A percentile compares a stretch with the other conserved stretches of the same genome.
Evolutionary conservation across 2,113 vertebrate genomes (phyloP).

Genomic region (Rousettus leschenaultii): DNA sequence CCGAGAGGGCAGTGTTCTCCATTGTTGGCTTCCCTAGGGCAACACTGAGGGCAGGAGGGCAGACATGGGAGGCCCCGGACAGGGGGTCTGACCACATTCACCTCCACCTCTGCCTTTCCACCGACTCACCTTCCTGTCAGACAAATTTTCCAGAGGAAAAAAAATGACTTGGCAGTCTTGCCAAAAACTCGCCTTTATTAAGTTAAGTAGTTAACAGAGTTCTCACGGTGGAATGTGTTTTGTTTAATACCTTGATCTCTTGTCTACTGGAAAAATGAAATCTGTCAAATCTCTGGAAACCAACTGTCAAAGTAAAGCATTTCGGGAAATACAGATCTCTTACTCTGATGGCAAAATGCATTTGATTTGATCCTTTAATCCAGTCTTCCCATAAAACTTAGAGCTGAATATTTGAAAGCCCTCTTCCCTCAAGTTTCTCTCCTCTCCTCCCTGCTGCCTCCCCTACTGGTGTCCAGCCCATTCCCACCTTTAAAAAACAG

Average conservation of each 20-base stretch:
- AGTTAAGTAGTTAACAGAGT: conserved; percentile 48
- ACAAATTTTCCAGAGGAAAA: neutral
- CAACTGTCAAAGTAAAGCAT: conserved; percentile 73
- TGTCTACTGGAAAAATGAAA: conserved; percentile 70
- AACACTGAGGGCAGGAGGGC: neutral
- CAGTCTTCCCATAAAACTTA: conserved; percentile 54
- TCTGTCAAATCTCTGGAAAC: conserved; percentile 74
- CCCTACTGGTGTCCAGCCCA: neutral
- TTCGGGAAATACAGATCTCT: conserved; percentile 66
- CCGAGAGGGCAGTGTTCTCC: neutral
- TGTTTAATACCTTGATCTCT: conserved; percentile 65
- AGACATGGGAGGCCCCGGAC: fast-evolving
- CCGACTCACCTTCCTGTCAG: neutral
- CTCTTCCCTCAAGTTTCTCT: neutral
- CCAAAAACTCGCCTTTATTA: neutral
- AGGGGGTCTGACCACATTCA: fast-evolving
- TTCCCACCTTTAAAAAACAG: neutral
- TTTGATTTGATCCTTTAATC: conserved; percentile 75
- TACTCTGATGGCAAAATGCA: conserved; percentile 74
- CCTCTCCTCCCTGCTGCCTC: neutral
- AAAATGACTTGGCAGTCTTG: conserved; percentile 10
- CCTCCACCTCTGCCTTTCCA: neutral
- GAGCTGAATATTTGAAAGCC: conserved; percentile 63
- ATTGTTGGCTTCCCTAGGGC: fast-evolving
- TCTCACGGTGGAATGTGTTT: conserved; percentile 28